phyloP scores from a whole-genome alignment of 2,888 invertebrate genomes.

The Reticulitermes lucifugus region DNA sequence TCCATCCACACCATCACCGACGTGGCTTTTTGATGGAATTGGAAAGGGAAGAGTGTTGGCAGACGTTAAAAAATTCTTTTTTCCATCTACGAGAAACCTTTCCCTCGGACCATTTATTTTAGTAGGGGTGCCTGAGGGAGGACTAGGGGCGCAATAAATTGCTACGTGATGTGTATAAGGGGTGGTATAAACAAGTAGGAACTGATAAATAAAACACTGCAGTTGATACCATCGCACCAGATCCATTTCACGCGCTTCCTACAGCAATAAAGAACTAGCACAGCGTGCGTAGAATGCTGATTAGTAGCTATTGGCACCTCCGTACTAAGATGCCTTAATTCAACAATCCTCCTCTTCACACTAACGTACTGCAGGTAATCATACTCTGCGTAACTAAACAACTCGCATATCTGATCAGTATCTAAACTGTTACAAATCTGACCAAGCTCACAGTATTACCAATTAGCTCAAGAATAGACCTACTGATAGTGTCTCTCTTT shows the following conservation, averaged over 20 bases:
- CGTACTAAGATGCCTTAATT: too few relatives aligned
- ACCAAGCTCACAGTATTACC: too few relatives aligned
- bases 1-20: too few relatives aligned
- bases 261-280: not conserved
- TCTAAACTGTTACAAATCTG: too few relatives aligned
- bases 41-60: not conserved
- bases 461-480: too few relatives aligned
- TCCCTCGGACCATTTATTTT: conserved; percentile 19
- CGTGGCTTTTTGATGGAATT: too few relatives aligned
- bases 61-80: not conserved
- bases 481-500: too few relatives aligned
- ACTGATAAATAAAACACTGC: conserved; percentile 27
- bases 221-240: conserved; percentile 24
- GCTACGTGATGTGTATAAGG: conserved; percentile 22
- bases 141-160: conserved; percentile 22
- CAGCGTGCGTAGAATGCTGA: not conserved
- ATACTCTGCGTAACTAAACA: too few relatives aligned
- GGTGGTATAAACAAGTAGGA: conserved; percentile 25
- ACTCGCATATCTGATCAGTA: too few relatives aligned
- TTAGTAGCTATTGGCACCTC: not conserved
- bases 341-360: not conserved
- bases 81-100: conserved; percentile 16
- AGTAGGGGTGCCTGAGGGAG: conserved; percentile 17
- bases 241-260: conserved; percentile 16
- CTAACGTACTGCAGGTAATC: not conserved